Evolutionary conservation across 2,113 vertebrate genomes (phyloP), one percentile per base, ranked within the genome.

Genomic region (Leucosticte australis): DNA sequence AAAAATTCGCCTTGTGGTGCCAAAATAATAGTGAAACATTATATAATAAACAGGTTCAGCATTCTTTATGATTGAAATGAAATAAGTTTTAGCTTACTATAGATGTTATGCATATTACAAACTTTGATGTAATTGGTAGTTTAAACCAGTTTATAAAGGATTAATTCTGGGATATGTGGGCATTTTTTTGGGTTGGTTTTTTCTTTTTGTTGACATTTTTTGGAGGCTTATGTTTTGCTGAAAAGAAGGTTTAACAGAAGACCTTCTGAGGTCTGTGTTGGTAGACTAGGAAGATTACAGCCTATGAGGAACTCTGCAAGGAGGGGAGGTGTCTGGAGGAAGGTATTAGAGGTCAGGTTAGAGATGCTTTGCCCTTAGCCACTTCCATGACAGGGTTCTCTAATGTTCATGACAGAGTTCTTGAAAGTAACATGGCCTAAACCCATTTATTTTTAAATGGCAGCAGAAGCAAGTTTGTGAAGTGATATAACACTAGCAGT

Each of bases 221-320:
- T 52, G 18, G 80, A 75, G 56, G 33, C 33, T 84, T 86, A 65
- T 23, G 9, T 83, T 44, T 71, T 64, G 30, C 52, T 92, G 59
- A 64, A 83, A 92, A 52, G 39, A 56, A 65, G n/a, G 44, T 90
- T 95, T 64, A 83, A 56, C 65, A 94, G 85, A 85, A 95, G 83
- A 55, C 64, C 30, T 90, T 83, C 73, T 80, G 37, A 71, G 63
- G 42, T 94, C 41, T 84, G 17, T 74, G 17, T 63, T 84, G 78
- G 21, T 69, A 87, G 64, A 42, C 26, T 42, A 55, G 76, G 65
- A 87, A 56, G 49, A 82, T 82, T 56, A 31, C 60, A 87, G 47
- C 47, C 69, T 59, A 44, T 8, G 17, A 87, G 62, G 67, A 85
- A 24, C 47, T 92, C 59, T 1, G 1, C 39, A 71, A 69, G 52